phyloP scores from a whole-genome alignment of 2,888 invertebrate genomes.

The Agriopis leucophaearia region DNA sequence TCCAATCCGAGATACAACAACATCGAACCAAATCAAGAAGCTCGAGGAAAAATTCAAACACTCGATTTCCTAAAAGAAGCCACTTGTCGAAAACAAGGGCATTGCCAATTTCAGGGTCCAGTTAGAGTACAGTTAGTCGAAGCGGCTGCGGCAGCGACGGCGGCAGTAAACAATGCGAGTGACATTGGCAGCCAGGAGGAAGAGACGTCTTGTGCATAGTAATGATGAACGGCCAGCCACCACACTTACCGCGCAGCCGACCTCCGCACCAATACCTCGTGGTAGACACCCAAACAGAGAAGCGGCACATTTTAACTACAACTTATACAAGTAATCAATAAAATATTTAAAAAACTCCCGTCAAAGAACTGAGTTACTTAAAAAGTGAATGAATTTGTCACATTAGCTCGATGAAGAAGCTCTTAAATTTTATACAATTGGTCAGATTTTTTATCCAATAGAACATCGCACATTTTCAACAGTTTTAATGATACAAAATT shows the following conservation, averaged over 20 bases:
- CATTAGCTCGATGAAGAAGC: too few relatives aligned
- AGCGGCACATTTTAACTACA: conserved; percentile 38
- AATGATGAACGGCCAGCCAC: conserved; percentile 64
- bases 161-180: conserved; percentile 76
- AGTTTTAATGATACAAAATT: too few relatives aligned
- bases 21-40: conserved; percentile 6
- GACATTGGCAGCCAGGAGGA: conserved; percentile 84
- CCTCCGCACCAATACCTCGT: conserved; percentile 35
- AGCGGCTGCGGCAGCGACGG: conserved; percentile 57
- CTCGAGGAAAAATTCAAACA: neutral
- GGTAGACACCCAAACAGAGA: conserved; percentile 39
- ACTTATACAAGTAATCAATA: neutral
- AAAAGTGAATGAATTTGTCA: too few relatives aligned
- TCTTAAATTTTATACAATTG: too few relatives aligned
- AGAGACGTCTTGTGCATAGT: conserved; percentile 77
- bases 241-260: conserved; percentile 51
- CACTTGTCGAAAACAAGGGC: conserved; percentile 74
- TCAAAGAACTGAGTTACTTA: too few relatives aligned
- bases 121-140: conserved; percentile 80
- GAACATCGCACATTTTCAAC: too few relatives aligned
- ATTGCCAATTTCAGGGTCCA: conserved; percentile 85
- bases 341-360: neutral
- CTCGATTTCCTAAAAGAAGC: conserved; percentile 54
- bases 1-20: conserved; percentile 42
- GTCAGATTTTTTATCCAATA: too few relatives aligned